phyloP scores from a whole-genome alignment of 1,140 invertebrate genomes.

The Coptotermes formosanus region DNA sequence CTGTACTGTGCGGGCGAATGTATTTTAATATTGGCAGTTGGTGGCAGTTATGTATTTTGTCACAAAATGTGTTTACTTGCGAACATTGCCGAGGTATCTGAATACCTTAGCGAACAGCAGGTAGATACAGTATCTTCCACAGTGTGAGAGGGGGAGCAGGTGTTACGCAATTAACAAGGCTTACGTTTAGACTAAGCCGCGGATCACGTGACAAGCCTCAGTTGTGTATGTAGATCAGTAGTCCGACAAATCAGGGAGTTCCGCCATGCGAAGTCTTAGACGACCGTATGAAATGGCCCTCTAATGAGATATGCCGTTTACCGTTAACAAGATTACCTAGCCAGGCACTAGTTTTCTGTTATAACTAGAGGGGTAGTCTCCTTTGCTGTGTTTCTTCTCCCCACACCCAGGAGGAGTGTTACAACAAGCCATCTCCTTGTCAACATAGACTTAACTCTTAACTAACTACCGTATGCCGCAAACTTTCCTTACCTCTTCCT shows the following conservation, averaged over 20 bases:
- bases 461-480: slow-evolving; percentile 20
- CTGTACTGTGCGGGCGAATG: no score
- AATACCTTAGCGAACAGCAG: no score
- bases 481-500: slow-evolving; percentile 26
- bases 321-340: slow-evolving; percentile 43
- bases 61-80: no score
- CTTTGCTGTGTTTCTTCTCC: slow-evolving; percentile 27
- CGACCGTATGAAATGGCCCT: slow-evolving; percentile 47
- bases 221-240: not conserved
- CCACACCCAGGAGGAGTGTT: slow-evolving; percentile 22
- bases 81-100: no score
- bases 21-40: no score
- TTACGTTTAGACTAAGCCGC: not conserved
- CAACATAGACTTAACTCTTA: slow-evolving; percentile 25
- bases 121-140: no score
- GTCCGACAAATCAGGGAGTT: not conserved
- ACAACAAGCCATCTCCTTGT: slow-evolving; percentile 14
- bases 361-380: slow-evolving; percentile 43
- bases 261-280: not conserved
- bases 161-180: not conserved
- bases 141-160: not conserved
- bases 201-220: not conserved
- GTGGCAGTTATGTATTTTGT: no score
- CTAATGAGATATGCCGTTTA: slow-evolving; percentile 49
- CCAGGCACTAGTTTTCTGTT: slow-evolving; percentile 25